Percentiles rank a stretch among this genome's conserved stretches.
phyloP scores from a whole-genome alignment of 2,888 invertebrate species.

The Digitonthophagus gazella region DNA sequence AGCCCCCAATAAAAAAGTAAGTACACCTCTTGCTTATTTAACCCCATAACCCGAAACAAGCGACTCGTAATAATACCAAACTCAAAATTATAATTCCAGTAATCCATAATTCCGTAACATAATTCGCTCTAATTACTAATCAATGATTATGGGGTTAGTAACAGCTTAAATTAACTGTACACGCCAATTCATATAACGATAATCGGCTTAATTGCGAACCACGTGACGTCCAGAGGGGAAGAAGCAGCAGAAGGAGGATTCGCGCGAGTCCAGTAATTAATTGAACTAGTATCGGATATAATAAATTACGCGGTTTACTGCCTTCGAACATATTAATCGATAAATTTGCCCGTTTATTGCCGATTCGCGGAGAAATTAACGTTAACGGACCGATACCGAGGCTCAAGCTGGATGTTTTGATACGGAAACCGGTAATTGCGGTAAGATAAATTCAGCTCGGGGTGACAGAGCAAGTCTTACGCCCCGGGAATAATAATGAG shows the following conservation, averaged over 20 bases:
- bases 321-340: neutral
- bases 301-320: slow-evolving; percentile 8
- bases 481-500: neutral
- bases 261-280: slow-evolving; percentile 5
- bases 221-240: neutral
- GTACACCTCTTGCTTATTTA: no score
- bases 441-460: neutral
- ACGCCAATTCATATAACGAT: neutral
- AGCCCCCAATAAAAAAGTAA: no score
- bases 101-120: neutral
- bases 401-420: neutral
- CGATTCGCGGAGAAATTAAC: neutral
- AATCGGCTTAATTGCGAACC: neutral
- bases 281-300: slow-evolving; percentile 15
- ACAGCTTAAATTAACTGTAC: neutral
- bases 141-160: neutral
- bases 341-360: neutral
- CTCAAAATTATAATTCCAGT: neutral
- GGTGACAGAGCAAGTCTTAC: neutral
- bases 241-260: neutral
- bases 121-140: neutral
- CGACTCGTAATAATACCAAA: no score
- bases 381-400: neutral
- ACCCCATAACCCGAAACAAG: no score
- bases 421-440: neutral